Evolutionary conservation across 2,113 vertebrate genomes (phyloP).

Genomic region (Carassius carassius): DNA sequence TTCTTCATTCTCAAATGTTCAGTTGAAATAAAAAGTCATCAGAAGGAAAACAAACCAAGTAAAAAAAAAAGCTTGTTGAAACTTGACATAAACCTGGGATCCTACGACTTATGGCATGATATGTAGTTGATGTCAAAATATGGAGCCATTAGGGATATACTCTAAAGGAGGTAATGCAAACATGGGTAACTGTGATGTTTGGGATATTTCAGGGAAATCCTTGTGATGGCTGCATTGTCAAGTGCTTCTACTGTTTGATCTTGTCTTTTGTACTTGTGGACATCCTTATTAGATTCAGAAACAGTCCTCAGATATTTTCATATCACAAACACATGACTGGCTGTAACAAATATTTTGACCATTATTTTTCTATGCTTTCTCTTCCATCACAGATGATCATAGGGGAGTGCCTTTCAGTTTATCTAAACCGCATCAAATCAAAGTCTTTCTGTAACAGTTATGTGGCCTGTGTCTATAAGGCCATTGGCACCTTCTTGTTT

Average conservation of each 20-base stretch:
- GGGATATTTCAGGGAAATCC: background rate
- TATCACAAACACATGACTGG: background rate
- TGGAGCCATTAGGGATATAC: no score
- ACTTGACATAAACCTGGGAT: no score
- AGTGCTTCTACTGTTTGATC: conserved; percentile 30
- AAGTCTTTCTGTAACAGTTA: conserved; percentile 90
- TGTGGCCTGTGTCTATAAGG: conserved; percentile 88
- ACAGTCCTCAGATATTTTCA: background rate
- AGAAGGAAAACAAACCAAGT: background rate
- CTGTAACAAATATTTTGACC: background rate
- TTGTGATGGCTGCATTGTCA: conserved; percentile 50
- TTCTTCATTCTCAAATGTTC: no score
- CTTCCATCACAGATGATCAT: conserved; percentile 85
- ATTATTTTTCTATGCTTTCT: conserved; percentile 29
- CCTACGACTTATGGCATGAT: no score
- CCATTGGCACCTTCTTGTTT: conserved; percentile 91
- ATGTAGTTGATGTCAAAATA: no score
- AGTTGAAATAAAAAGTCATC: no score
- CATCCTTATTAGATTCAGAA: conserved; percentile 58
- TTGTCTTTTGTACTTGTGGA: conserved; percentile 59
- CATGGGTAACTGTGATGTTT: conserved; percentile 26
- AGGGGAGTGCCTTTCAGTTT: conserved; percentile 88
- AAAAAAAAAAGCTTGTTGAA: background rate
- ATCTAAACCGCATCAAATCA: conserved; percentile 85
- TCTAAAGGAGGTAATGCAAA: no score